Conservation (phyloP, 2,113 vertebrate genomes). For the Mirza zaza region DNA sequence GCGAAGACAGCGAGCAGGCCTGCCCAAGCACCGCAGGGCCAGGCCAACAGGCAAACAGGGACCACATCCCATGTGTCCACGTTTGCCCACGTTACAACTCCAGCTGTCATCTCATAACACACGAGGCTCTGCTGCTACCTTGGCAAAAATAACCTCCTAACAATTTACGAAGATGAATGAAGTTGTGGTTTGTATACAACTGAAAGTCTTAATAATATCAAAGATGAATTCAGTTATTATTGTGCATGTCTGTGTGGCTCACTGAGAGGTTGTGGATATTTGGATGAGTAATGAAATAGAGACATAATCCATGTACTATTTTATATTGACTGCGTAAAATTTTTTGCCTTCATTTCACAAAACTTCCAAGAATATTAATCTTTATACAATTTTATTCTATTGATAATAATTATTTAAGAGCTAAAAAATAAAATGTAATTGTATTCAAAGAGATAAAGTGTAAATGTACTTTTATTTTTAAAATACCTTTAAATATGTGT, state of each 20-base stretch:
- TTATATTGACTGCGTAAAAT: neutral
- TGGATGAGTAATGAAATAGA: neutral
- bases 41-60: fast-evolving
- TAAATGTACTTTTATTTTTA: neutral
- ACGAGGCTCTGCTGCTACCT: neutral
- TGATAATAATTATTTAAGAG: neutral
- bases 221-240: neutral
- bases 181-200: neutral
- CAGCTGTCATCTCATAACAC: neutral
- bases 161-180: neutral
- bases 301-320: neutral
- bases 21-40: neutral
- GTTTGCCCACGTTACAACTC: neutral
- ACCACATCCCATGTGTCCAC: fast-evolving
- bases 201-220: neutral
- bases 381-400: neutral
- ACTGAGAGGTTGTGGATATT: neutral
- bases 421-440: slow-evolving; percentile 7
- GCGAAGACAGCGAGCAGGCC: no score
- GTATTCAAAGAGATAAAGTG: neutral
- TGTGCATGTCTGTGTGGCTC: neutral
- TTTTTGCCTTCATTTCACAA: neutral
- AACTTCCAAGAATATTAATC: neutral
- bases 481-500: neutral
- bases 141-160: neutral